Evolutionary conservation across 2,113 vertebrate genomes (phyloP).

Genomic region (Phoenicopterus ruber): DNA sequence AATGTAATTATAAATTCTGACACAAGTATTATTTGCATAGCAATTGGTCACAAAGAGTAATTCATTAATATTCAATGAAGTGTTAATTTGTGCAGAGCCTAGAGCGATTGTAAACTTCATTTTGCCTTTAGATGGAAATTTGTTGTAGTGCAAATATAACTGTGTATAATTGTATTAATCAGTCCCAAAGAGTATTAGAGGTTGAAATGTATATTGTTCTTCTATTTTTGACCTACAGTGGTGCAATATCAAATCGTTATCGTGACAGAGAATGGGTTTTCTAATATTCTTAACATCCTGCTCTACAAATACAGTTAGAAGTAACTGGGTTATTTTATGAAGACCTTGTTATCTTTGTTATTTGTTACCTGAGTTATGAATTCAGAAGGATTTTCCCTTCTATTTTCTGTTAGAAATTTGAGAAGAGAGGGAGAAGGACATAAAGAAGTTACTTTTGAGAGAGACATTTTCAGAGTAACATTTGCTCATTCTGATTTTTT

Average conservation of each 20-base stretch:
- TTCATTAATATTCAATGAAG: constrained; percentile 79
- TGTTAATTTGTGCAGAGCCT: constrained; percentile 70
- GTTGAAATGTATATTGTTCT: constrained; percentile 19
- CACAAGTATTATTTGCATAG: constrained; percentile 69
- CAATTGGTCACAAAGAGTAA: constrained; percentile 75
- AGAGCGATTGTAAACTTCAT: constrained; percentile 71
- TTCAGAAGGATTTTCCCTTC: not conserved
- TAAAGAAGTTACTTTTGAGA: not conserved
- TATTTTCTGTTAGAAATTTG: not conserved
- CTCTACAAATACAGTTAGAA: not conserved
- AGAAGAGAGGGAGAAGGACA: not conserved
- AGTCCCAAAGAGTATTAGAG: constrained; percentile 55
- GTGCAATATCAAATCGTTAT: not conserved
- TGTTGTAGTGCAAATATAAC: constrained; percentile 70
- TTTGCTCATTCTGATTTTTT: not conserved
- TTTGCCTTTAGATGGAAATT: constrained; percentile 76
- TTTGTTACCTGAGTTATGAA: not conserved
- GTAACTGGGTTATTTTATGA: not conserved
- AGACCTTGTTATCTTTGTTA: not conserved
- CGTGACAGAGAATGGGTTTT: not conserved
- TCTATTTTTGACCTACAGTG: constrained; percentile 1
- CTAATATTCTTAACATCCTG: not conserved
- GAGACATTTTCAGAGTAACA: not conserved
- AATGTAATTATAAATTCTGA: constrained; percentile 74
- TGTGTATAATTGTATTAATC: constrained; percentile 74